Conservation (phyloP, 1,140 invertebrate species). For the Leptestheria dahalacensis region DNA sequence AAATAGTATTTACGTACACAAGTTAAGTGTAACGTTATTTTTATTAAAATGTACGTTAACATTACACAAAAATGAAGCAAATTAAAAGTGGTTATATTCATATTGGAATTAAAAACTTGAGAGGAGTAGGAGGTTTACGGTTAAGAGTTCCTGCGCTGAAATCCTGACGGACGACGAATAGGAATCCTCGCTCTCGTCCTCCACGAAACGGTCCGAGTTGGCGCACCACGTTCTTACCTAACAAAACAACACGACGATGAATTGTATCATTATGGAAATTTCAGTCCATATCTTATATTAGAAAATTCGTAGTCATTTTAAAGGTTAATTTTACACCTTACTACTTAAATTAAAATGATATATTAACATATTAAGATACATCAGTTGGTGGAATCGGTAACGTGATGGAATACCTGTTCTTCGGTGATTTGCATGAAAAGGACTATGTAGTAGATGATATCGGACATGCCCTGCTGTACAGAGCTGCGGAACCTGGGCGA, state of each 20-base stretch:
- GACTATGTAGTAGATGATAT: constrained; percentile 57
- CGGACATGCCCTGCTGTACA: constrained; percentile 47
- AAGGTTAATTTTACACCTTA: too few relatives aligned
- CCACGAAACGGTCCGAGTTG: constrained; percentile 57
- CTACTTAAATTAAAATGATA: too few relatives aligned
- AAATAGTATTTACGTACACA: too few relatives aligned
- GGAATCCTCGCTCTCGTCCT: constrained; percentile 57
- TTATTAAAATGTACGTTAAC: too few relatives aligned
- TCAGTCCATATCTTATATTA: too few relatives aligned
- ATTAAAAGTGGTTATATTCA: constrained; percentile 5
- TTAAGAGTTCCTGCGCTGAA: constrained; percentile 52
- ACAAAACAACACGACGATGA: constrained; percentile 9
- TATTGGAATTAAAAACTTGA: constrained; percentile 10
- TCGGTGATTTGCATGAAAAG: constrained; percentile 63
- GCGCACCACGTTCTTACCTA: constrained; percentile 46
- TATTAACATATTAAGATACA: too few relatives aligned
- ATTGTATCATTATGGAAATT: too few relatives aligned
- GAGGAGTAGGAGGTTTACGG: too few relatives aligned
- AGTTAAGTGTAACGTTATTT: too few relatives aligned
- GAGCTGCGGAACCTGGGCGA: constrained; percentile 39
- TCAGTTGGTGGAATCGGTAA: too few relatives aligned
- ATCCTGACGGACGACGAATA: constrained; percentile 56
- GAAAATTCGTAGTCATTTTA: too few relatives aligned
- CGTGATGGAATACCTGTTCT: constrained; percentile 54
- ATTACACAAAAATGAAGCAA: constrained; percentile 11